Evolutionary conservation across 2,113 vertebrate species (phyloP).

Genomic region (Mesoclemmys tuberculata): DNA sequence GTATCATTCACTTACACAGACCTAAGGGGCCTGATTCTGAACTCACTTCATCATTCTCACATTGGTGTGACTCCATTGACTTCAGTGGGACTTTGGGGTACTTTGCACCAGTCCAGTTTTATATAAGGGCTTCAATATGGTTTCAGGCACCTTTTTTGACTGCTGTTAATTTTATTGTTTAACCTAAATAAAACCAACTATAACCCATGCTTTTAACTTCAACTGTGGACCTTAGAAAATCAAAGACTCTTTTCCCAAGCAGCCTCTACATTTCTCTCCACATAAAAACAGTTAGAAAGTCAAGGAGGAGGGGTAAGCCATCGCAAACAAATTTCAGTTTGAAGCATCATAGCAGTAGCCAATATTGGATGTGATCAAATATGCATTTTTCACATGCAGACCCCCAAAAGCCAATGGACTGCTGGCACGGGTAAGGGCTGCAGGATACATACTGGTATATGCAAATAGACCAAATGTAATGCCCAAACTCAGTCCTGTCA

Average conservation of each 20-base stretch:
- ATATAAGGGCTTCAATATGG: neutral
- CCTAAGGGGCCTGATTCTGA: neutral
- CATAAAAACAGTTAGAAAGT: neutral
- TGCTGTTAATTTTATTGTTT: neutral
- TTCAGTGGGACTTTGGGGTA: fast-evolving
- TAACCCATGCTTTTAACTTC: neutral
- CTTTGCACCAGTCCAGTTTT: neutral
- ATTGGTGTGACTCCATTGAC: neutral
- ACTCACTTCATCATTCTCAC: neutral
- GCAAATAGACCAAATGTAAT: too few species aligned
- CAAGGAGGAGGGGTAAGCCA: too few species aligned
- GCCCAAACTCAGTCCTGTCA: too few species aligned
- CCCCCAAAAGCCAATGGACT: too few species aligned
- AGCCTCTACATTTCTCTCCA: neutral
- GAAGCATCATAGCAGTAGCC: too few species aligned
- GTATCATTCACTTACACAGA: neutral
- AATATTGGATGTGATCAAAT: too few species aligned
- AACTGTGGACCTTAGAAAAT: neutral
- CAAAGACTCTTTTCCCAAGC: neutral
- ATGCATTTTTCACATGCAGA: too few species aligned
- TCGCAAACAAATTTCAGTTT: too few species aligned
- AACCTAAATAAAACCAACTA: slow-evolving; percentile 12
- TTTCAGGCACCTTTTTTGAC: neutral
- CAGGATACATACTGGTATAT: too few species aligned
- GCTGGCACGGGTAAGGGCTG: too few species aligned